Base-by-base conservation (phyloP, 2,797 vertebrate species). In the Myotis findleyi region DNA sequence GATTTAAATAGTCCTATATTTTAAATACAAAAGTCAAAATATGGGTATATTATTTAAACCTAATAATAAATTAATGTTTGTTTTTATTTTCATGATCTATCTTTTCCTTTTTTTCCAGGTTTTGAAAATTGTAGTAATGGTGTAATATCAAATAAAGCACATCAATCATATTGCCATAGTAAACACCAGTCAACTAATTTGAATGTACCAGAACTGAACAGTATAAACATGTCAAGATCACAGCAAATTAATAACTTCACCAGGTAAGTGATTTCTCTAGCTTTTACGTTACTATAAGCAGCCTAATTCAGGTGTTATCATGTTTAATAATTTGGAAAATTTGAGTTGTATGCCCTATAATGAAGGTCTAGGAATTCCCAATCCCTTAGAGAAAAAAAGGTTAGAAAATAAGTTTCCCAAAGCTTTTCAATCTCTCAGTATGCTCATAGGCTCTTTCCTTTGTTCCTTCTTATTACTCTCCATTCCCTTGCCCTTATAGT, bases 41-140 rank as follows among this genome's bases (percentile, higher is more conserved):
- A 8, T 38, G 21, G 38, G 47, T 66, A 66, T 20, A 36, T 75
- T 93, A 47, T 92, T 95, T 85, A 55, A 89, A 4, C 14, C 25
- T 57, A 30, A 44, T 76, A 79, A 5, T 82, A 86, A 84, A 14
- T 55, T 79, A 51, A 25, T 73, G 76, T 94, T 57, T 85, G 0
- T 91, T n/a, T 81, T 47, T n/a, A 0, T 75, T 86, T 72, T 49
- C n/a, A 72, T 72, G 14, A 79, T 20, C n/a, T 82, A 79, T 20
- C n/a, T 82, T 33, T 77, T 53, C 4, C 73, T 87, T 93, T 62
- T 91, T 14, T 91, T 86, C 83, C 88, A 99, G 99, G 99, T 97
- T 99, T 99, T 89, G 99, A 99, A 98, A 99, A 98, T 98, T 99
- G 99, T 98, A 99, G 99, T 99, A 99, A 99, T 68, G 99, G 99